These are phyloP conservation scores for Oligia fasciuncula DNA, from an alignment of 2,888 invertebrate species.

Conservation along the genomic window DNA sequence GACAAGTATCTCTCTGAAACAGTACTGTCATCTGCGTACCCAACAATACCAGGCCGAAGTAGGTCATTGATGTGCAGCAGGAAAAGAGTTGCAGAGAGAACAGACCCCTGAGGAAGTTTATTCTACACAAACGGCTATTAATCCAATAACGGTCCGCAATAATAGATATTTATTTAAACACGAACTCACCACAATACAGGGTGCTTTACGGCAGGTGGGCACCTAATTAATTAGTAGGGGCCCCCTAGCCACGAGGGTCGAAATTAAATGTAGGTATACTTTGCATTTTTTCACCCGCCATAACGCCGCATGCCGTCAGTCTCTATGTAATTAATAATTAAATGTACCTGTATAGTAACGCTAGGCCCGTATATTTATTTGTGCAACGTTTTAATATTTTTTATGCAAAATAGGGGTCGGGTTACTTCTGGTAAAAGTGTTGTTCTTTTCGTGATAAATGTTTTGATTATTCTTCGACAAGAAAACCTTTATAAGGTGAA, in stretches of 20 bases:
- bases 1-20: too few species aligned
- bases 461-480: slow-evolving; percentile 25
- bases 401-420: slow-evolving; percentile 51
- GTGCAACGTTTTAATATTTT: slow-evolving; percentile 52
- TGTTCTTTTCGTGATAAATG: slow-evolving; percentile 42
- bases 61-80: too few species aligned
- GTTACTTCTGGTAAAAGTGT: slow-evolving; percentile 44
- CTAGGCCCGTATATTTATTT: slow-evolving; percentile 65
- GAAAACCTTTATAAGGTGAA: slow-evolving; percentile 13
- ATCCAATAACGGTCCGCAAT: slow-evolving; percentile 59
- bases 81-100: too few species aligned
- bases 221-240: slow-evolving; percentile 86
- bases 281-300: slow-evolving; percentile 83
- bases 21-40: too few species aligned
- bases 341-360: slow-evolving; percentile 67
- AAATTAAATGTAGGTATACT: slow-evolving; percentile 84
- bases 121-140: slow-evolving; percentile 50
- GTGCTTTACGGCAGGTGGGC: slow-evolving; percentile 84
- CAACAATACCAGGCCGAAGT: too few species aligned
- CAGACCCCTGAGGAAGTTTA: too few species aligned
- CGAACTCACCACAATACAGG: slow-evolving; percentile 74
- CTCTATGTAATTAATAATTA: slow-evolving; percentile 82
- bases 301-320: slow-evolving; percentile 78
- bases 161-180: slow-evolving; percentile 73
- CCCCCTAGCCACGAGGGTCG: slow-evolving; percentile 78